These are phyloP conservation scores for Rattus norvegicus DNA, from an alignment of 2,113 vertebrate genomes.

Conservation along the genomic window DNA sequence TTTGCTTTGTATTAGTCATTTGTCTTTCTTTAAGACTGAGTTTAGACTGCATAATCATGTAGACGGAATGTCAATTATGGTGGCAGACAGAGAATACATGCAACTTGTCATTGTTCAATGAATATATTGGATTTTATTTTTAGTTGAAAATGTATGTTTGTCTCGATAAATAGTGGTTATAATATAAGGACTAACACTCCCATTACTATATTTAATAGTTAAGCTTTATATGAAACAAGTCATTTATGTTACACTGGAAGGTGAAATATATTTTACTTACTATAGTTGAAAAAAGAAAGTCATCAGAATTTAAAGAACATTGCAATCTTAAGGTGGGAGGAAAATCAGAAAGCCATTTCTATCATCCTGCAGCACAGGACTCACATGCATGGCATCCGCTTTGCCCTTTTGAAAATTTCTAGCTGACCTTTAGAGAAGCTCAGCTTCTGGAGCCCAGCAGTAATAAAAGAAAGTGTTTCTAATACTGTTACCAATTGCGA, in stretches of 20 bases:
- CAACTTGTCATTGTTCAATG: not conserved
- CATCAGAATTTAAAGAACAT: conserved; percentile 50
- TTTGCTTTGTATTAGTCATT: not conserved
- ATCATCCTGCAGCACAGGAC: not conserved
- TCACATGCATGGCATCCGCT: not conserved
- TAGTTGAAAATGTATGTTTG: not conserved
- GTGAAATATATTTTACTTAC: not conserved
- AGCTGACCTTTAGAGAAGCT: conserved; percentile 65
- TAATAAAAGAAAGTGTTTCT: conserved; percentile 44
- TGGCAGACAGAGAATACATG: not conserved
- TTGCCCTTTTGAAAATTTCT: conserved; percentile 75
- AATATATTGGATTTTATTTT: not conserved
- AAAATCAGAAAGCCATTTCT: conserved; percentile 14
- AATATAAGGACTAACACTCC: not conserved
- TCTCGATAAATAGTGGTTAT: not conserved
- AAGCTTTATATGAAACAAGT: not conserved
- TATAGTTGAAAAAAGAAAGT: not conserved
- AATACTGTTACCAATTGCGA: conserved; percentile 55
- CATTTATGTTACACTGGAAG: conserved; percentile 26
- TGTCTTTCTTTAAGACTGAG: not conserved
- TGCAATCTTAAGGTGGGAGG: not conserved
- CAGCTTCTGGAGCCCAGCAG: conserved; percentile 18
- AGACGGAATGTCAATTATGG: not conserved
- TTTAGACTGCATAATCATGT: not conserved
- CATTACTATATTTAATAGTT: not conserved